Base-by-base conservation (phyloP, 1,140 invertebrate genomes). In the Temnothorax longispinosus region DNA sequence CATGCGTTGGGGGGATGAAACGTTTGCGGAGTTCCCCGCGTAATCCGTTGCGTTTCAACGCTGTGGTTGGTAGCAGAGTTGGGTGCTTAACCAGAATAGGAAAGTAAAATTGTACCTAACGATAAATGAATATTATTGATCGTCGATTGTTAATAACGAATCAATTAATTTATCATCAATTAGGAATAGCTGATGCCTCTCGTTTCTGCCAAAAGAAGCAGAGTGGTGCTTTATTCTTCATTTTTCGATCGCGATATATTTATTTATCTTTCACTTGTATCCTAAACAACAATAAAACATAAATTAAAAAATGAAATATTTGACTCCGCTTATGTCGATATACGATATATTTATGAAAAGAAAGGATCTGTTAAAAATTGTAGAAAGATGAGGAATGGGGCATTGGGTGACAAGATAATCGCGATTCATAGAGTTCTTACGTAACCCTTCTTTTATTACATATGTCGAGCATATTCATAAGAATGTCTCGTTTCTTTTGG, bases 401-500 rank as follows among this genome's bases (percentile, higher is more conserved):
- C 10, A 27, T 11, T 21, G 38, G 41, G 11, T 18, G 50, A 50
- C 35, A 76, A 87, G 10, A 44, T 52, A 76, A 50, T 41, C 2
- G 15, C 56, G 13, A 35, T 71, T 87, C 60, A 77, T 85, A 64
- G 58, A 78, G 75, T 78, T 87, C 35, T 91, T 91, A 86, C 80
- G 86, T 88, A 64, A 81, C 84, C 77, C 77, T 58, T 76, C 58
- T 81, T 94, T 95, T 95, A 94, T 95, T 94, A 94, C 93, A 94
- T 91, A 93, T 92, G 75, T 92, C 91, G 91, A 93, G 92, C 92
- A 89, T 93, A 93, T 91, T 93, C 93, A 94, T 93, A 93, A 92
- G 92, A 93, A 92, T 92, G 89, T 93, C 88, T 94, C 90, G 81
- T 80, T 76, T 89, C 86, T 72, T 89, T 87, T 85, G 71, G 87